Conservation (phyloP, 2,888 invertebrate genomes). For the Phymatocera aterrima region DNA sequence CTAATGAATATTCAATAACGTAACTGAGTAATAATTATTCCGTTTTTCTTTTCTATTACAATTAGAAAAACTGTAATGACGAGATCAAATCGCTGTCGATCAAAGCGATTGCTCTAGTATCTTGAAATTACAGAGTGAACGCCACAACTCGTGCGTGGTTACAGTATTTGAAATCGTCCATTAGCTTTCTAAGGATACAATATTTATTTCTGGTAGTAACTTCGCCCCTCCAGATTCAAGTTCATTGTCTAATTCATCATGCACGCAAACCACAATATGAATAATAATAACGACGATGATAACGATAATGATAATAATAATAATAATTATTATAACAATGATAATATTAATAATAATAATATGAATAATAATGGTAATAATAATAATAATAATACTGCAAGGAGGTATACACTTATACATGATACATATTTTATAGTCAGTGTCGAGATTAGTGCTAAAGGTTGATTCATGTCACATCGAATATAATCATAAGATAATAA, state of each 20-base stretch:
- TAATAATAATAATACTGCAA: conserved; percentile 41
- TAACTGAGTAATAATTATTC: no score
- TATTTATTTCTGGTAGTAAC: conserved; percentile 62
- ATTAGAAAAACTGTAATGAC: no score
- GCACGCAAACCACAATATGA: conserved; percentile 3
- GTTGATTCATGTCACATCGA: conserved; percentile 60
- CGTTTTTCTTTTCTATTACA: no score
- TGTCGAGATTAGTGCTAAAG: conserved; percentile 56
- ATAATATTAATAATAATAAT: neutral
- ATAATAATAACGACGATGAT: neutral
- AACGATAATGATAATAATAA: neutral
- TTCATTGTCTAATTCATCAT: neutral
- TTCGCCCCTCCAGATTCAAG: conserved; percentile 54
- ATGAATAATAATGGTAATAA: neutral
- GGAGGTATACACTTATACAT: conserved; percentile 56
- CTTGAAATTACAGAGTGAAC: neutral
- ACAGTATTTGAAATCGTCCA: conserved; percentile 64
- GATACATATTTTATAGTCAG: conserved; percentile 60
- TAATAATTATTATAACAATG: neutral
- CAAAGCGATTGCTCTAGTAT: neutral
- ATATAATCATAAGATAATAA: conserved; percentile 49
- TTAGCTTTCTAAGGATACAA: conserved; percentile 63
- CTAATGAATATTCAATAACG: no score
- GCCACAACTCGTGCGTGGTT: conserved; percentile 43
- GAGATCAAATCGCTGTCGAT: neutral